These are phyloP conservation scores for Parazoanthus swiftii DNA, from an alignment of 92 coral and sea anemone genomes.

Conservation along the genomic window DNA sequence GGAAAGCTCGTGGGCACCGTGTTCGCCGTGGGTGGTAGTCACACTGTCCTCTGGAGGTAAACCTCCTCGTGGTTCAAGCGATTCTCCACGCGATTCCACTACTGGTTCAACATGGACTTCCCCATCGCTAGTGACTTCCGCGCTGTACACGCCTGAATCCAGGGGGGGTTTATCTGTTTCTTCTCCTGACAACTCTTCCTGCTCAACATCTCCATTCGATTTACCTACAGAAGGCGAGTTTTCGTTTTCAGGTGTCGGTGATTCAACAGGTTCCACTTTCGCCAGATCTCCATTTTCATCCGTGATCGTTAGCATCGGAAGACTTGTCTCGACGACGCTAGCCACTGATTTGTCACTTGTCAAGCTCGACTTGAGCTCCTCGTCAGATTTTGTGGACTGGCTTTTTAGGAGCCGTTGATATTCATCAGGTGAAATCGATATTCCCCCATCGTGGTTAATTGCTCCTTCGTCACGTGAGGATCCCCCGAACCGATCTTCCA, in stretches of 20 bases:
- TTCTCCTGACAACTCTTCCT: constrained; percentile 31
- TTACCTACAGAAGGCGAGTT: not conserved
- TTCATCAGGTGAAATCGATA: constrained; percentile 69
- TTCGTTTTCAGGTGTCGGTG: not conserved
- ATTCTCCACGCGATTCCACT: not conserved
- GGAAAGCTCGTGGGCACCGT: constrained; percentile 47
- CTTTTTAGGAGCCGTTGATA: constrained; percentile 54
- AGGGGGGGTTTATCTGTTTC: constrained; percentile 27
- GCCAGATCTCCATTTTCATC: constrained; percentile 72
- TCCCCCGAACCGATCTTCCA: constrained; percentile 31
- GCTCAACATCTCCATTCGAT: not conserved
- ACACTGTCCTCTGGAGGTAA: not conserved
- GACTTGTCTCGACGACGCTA: constrained; percentile 24
- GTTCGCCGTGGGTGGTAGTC: constrained; percentile 4
- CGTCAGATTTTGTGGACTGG: constrained; percentile 38
- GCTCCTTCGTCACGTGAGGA: constrained; percentile 27
- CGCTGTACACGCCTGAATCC: constrained; percentile 48
- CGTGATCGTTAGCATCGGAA: constrained; percentile 74
- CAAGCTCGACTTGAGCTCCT: constrained; percentile 7
- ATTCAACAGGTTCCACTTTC: constrained; percentile 31
- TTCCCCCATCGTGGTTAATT: constrained; percentile 43
- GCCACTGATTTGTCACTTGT: not conserved
- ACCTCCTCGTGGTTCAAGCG: not conserved
- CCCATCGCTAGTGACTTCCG: constrained; percentile 22
- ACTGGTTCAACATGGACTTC: constrained; percentile 9